Evolutionary conservation across 2,797 vertebrate species (phyloP).

Genomic region (Leucoraja ocellata): DNA sequence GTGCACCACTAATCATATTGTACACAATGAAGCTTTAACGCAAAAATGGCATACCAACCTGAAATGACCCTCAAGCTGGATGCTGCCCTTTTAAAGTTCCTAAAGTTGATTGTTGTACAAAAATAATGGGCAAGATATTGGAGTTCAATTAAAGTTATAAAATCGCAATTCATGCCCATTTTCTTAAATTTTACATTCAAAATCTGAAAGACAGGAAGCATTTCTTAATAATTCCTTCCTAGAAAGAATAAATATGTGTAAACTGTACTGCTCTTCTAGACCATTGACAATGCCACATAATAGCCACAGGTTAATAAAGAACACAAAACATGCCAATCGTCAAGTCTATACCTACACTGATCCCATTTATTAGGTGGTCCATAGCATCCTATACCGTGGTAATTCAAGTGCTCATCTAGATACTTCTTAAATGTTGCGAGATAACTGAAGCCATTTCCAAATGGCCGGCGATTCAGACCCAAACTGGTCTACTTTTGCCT

Average conservation of each 20-base stretch:
- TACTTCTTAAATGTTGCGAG: no score
- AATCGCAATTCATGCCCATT: neutral
- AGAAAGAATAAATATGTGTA: neutral
- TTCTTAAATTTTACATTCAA: slow-evolving; percentile 2
- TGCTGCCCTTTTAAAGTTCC: slow-evolving; percentile 7
- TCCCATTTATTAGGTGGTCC: no score
- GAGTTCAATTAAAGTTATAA: neutral
- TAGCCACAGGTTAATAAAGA: no score
- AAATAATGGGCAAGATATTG: neutral
- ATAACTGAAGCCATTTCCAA: neutral
- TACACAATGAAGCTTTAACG: neutral
- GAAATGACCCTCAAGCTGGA: neutral
- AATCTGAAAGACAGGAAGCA: neutral
- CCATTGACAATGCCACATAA: neutral
- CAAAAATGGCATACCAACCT: neutral
- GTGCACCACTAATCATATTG: slow-evolving; percentile 27
- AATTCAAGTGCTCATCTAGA: no score
- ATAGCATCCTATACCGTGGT: no score
- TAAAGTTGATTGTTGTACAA: neutral
- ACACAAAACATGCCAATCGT: no score
- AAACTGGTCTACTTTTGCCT: neutral
- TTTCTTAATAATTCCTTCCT: neutral
- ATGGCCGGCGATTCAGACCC: neutral
- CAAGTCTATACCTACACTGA: no score
- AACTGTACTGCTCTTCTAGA: neutral